Percentiles rank a stretch among this genome's conserved stretches.
phyloP scores from a whole-genome alignment of 2,888 invertebrate genomes.

The Himalopsyche kuldschensis region DNA sequence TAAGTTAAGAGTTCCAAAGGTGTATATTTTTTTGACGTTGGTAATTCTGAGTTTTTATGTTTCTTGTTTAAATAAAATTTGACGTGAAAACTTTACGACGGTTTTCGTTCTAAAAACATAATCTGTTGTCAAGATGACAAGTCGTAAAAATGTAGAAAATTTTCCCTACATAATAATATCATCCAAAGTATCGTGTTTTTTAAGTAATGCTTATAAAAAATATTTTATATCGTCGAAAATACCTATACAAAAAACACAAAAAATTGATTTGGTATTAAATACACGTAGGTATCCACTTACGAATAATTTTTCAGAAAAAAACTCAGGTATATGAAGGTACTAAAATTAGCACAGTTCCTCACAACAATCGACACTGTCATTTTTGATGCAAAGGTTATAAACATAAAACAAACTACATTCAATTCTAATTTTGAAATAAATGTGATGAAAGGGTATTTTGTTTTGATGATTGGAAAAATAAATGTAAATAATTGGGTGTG shows the following conservation, averaged over 20 bases:
- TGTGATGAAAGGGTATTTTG: no score
- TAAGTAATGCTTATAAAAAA: background rate
- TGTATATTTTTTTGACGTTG: slow-evolving; percentile 7
- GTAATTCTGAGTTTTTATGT: slow-evolving; percentile 13
- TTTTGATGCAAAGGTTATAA: no score
- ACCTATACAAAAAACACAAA: background rate
- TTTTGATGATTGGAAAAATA: no score
- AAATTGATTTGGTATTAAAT: background rate
- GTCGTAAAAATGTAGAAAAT: background rate
- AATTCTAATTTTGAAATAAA: no score
- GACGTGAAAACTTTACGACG: slow-evolving; percentile 12
- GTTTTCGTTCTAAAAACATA: background rate
- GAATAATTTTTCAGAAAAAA: no score
- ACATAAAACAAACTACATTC: no score
- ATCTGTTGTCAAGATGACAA: background rate
- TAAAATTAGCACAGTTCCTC: no score
- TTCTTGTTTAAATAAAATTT: slow-evolving; percentile 16
- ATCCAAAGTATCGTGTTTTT: background rate
- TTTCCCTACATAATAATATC: background rate
- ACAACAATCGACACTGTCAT: no score
- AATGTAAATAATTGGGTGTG: no score
- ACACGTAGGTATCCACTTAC: no score
- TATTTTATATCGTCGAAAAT: background rate
- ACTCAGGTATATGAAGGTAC: no score
- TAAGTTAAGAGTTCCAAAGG: background rate